phyloP scores from a whole-genome alignment of 2,113 vertebrate species.

The Lepus americanus region DNA sequence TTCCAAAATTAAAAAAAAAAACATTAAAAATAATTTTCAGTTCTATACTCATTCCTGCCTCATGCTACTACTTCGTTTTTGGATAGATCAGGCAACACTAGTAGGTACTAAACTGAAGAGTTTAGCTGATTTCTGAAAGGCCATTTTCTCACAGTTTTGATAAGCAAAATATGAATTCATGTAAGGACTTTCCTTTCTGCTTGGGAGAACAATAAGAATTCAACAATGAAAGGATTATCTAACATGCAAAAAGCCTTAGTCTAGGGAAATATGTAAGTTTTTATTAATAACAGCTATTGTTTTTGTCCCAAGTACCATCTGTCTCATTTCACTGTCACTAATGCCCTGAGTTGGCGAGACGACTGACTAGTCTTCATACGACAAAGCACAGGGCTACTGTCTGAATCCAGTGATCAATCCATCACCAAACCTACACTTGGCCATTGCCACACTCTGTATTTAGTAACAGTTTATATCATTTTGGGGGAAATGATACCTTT shows the following conservation, averaged over 20 bases:
- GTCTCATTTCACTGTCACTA: neutral
- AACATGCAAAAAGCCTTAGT: neutral
- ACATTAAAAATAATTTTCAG: neutral
- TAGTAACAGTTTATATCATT: neutral
- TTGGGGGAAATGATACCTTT: conserved; percentile 4
- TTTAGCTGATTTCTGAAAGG: neutral
- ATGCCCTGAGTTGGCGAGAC: neutral
- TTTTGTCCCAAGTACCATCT: neutral
- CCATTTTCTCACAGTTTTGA: neutral
- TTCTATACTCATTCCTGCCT: neutral
- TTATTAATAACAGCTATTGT: neutral
- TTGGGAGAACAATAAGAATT: neutral
- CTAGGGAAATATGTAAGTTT: neutral
- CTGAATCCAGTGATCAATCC: neutral
- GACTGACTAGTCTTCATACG: neutral
- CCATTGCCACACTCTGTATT: neutral
- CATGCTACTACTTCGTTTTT: neutral
- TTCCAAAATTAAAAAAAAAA: neutral
- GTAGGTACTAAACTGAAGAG: neutral
- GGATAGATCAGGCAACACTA: neutral
- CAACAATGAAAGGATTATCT: neutral
- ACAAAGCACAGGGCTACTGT: neutral
- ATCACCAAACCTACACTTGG: neutral
- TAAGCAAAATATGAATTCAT: neutral
- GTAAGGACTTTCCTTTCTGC: neutral